Conservation (phyloP, 2,113 vertebrate species). For the Pituophis catenifer region DNA sequence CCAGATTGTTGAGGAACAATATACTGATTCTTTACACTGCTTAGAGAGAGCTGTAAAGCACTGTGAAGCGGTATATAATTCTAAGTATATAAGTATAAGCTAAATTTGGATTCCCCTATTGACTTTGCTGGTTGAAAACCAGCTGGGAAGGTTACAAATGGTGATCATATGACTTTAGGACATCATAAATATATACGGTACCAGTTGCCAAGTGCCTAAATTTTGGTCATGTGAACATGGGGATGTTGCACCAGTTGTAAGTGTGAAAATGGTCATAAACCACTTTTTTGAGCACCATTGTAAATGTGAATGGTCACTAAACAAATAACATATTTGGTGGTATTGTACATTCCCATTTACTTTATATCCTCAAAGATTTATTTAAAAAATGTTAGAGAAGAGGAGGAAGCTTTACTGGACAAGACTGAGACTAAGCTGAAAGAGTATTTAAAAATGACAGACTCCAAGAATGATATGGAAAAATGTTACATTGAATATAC, state of each 20-base stretch:
- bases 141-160: not conserved
- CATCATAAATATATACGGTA: not conserved
- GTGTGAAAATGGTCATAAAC: not conserved
- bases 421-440: not conserved
- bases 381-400: not conserved
- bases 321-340: not conserved
- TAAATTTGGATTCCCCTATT: not conserved
- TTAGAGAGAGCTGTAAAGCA: too few species aligned
- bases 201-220: not conserved
- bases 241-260: not conserved
- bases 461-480: not conserved
- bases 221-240: not conserved
- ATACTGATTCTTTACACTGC: too few species aligned
- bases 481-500: not conserved
- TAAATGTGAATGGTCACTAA: not conserved
- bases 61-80: too few species aligned
- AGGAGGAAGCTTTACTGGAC: not conserved
- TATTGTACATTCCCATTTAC: not conserved
- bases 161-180: not conserved
- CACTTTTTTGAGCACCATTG: not conserved
- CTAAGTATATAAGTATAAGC: too few species aligned
- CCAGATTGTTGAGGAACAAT: too few species aligned
- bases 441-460: not conserved
- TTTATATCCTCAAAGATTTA: not conserved
- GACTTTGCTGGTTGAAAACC: not conserved